Percentiles rank a stretch among this genome's conserved stretches.
Evolutionary conservation across 2,113 vertebrate species (phyloP).

Genomic region (Xenopus laevis): DNA sequence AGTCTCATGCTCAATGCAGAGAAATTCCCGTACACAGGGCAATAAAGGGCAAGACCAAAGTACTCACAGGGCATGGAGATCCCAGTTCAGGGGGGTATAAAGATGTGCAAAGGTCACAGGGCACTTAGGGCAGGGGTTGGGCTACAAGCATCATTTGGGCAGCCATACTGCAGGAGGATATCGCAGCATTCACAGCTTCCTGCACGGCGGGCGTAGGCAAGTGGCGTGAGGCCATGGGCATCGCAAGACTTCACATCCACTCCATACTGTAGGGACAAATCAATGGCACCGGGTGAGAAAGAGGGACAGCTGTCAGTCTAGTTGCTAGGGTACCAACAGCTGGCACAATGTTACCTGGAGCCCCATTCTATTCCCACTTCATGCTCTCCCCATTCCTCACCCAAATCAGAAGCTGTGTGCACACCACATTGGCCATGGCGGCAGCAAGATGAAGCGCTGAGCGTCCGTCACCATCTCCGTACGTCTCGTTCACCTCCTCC

Average conservation of each 20-base stretch:
- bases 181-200: slow-evolving; percentile 92
- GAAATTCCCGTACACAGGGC: not conserved
- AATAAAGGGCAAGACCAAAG: not conserved
- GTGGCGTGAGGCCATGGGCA: slow-evolving; percentile 81
- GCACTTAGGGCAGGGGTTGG: slow-evolving; percentile 66
- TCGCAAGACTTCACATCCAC: slow-evolving; percentile 92
- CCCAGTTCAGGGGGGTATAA: not conserved
- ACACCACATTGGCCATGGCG: slow-evolving; percentile 94
- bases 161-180: slow-evolving; percentile 90
- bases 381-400: slow-evolving; percentile 57
- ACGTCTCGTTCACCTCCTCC: slow-evolving; percentile 97
- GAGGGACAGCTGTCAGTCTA: too few species aligned
- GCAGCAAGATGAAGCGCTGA: slow-evolving; percentile 93
- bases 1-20: not conserved
- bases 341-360: too few species aligned
- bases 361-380: too few species aligned
- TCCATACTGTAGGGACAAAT: slow-evolving; percentile 72
- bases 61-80: not conserved
- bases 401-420: slow-evolving; percentile 95
- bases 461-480: slow-evolving; percentile 89
- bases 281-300: too few species aligned
- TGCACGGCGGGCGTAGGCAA: slow-evolving; percentile 83
- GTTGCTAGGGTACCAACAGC: too few species aligned
- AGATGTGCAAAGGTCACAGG: not conserved
- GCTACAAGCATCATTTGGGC: slow-evolving; percentile 74